A percentile compares a stretch with the other conserved stretches of the same genome.
These are phyloP conservation scores for Pagetopsis macropterus DNA, from an alignment of 2,797 vertebrate genomes.

Conservation along the genomic window DNA sequence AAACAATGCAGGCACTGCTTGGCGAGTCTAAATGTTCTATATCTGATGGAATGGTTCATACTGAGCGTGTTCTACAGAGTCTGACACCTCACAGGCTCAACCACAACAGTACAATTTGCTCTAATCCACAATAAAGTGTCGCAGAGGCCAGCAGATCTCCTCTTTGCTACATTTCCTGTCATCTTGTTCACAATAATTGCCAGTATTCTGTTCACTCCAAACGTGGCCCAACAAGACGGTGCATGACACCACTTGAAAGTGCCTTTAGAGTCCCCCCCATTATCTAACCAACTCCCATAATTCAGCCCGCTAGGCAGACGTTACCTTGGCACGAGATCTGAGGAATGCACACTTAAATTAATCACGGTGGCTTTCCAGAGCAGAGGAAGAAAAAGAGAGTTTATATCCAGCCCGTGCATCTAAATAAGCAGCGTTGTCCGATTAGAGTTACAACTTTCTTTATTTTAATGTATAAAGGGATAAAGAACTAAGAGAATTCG, in stretches of 20 bases:
- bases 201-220: conserved; percentile 39
- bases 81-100: conserved; percentile 36
- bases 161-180: conserved; percentile 60
- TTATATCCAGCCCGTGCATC: conserved; percentile 32
- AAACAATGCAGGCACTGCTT: neutral
- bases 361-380: conserved; percentile 58
- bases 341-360: conserved; percentile 55
- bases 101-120: conserved; percentile 24
- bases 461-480: conserved; percentile 13
- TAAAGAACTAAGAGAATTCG: conserved; percentile 37
- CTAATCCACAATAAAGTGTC: conserved; percentile 36
- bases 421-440: conserved; percentile 40
- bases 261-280: conserved; percentile 47
- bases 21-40: neutral
- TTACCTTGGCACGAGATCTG: conserved; percentile 71
- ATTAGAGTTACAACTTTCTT: conserved; percentile 30
- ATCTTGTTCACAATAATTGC: conserved; percentile 50
- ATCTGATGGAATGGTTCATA: conserved; percentile 5
- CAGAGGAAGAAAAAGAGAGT: conserved; percentile 7
- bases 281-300: conserved; percentile 70
- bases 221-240: conserved; percentile 61
- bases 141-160: conserved; percentile 22
- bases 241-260: conserved; percentile 74
- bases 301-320: conserved; percentile 62
- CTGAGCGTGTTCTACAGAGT: neutral